These are phyloP conservation scores for Erythrocercus mccallii DNA, from an alignment of 2,113 vertebrate species.

Conservation along the genomic window DNA sequence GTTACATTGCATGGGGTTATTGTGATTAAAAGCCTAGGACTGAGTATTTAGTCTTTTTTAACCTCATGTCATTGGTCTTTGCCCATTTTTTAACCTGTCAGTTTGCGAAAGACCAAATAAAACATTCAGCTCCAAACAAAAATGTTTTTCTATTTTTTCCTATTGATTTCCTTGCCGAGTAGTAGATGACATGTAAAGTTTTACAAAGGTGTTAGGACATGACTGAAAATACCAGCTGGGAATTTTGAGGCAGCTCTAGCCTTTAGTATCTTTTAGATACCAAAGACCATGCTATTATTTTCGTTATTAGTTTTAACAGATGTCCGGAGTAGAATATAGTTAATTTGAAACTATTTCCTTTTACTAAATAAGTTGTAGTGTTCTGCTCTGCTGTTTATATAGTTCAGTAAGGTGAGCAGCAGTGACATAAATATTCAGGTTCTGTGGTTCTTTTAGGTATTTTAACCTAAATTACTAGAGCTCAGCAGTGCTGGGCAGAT, in stretches of 20 bases:
- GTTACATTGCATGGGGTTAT: neutral
- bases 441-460: neutral
- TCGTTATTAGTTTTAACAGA: neutral
- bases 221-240: neutral
- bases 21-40: neutral
- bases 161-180: neutral
- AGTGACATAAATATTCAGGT: neutral
- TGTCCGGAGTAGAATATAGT: neutral
- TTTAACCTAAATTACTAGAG: neutral
- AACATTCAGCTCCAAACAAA: neutral
- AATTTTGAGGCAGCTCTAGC: neutral
- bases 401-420: neutral
- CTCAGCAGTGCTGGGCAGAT: neutral
- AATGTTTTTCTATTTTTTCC: neutral
- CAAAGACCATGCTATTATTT: neutral
- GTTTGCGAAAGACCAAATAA: neutral
- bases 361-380: neutral
- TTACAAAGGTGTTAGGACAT: neutral
- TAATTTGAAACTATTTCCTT: neutral
- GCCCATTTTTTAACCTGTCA: neutral
- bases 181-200: neutral
- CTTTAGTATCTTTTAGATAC: neutral
- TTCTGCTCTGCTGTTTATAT: neutral
- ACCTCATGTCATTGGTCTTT: neutral
- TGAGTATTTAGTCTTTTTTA: neutral